phyloP scores from a whole-genome alignment of 2,888 invertebrate genomes.

The Agrilus cyanescens region DNA sequence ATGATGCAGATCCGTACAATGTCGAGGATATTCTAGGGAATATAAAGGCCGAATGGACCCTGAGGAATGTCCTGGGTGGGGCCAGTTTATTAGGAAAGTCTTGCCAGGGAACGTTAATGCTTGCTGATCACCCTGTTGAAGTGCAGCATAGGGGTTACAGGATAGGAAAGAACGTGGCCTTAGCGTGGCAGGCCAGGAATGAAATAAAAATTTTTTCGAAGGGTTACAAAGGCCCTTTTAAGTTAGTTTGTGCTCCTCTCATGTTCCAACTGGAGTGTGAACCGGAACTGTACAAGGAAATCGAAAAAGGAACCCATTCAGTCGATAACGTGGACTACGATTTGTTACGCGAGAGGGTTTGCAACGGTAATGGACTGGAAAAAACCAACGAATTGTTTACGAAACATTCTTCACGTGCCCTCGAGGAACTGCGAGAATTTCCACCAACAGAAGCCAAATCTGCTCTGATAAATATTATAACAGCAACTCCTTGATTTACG shows the following conservation, averaged over 20 bases:
- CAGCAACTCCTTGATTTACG: slow-evolving; percentile 38
- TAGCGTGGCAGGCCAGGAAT: slow-evolving; percentile 67
- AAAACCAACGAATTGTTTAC: slow-evolving; percentile 58
- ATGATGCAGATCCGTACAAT: slow-evolving; percentile 20
- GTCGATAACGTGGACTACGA: slow-evolving; percentile 50
- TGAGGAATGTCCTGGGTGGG: slow-evolving; percentile 62
- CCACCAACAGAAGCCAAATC: slow-evolving; percentile 66
- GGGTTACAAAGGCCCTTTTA: slow-evolving; percentile 40
- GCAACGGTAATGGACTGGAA: slow-evolving; percentile 54
- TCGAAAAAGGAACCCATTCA: slow-evolving; percentile 49
- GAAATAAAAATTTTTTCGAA: slow-evolving; percentile 54
- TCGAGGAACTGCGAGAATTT: slow-evolving; percentile 60
- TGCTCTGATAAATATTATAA: slow-evolving; percentile 71
- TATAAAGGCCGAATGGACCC: slow-evolving; percentile 66
- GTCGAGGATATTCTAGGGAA: slow-evolving; percentile 38
- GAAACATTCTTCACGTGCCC: slow-evolving; percentile 59
- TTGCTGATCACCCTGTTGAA: slow-evolving; percentile 64
- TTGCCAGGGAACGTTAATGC: slow-evolving; percentile 69
- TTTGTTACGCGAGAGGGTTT: slow-evolving; percentile 30
- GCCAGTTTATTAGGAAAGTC: slow-evolving; percentile 67
- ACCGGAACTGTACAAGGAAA: slow-evolving; percentile 51
- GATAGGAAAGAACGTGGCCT: slow-evolving; percentile 78
- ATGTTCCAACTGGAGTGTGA: slow-evolving; percentile 66
- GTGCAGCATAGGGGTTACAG: slow-evolving; percentile 68
- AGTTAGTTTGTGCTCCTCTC: slow-evolving; percentile 68